phyloP scores from a whole-genome alignment of 23 tunicate genomes.

The Diplosoma virens region DNA sequence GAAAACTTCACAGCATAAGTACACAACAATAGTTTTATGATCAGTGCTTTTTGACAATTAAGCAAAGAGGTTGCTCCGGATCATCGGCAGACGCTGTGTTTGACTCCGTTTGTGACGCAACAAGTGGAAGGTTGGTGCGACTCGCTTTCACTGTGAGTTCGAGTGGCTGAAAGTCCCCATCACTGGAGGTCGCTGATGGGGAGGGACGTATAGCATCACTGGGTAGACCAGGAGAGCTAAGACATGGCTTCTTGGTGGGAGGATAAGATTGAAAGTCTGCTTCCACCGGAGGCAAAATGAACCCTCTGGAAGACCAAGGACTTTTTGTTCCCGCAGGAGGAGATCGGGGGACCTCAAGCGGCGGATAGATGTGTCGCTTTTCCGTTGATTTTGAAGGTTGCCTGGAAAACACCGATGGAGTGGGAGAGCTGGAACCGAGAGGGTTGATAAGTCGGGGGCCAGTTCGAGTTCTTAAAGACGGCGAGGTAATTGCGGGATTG shows the following conservation, averaged over 20 bases:
- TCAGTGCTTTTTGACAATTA: constrained; percentile 16
- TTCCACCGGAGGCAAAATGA: background rate
- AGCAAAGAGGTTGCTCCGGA: constrained; percentile 24
- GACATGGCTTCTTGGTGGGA: background rate
- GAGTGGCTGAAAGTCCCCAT: background rate
- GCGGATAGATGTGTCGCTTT: background rate
- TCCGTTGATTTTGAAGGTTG: background rate
- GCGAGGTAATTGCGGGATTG: background rate
- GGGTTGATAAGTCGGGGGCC: background rate
- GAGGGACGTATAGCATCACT: background rate
- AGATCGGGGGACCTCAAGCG: background rate
- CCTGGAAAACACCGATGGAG: background rate
- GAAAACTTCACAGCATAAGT: too few relatives aligned
- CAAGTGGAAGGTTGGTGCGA: background rate
- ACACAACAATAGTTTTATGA: too few relatives aligned
- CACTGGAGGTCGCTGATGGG: background rate
- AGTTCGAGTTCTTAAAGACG: background rate
- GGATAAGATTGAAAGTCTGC: background rate
- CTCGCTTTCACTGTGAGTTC: constrained; percentile 3
- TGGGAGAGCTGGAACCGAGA: background rate
- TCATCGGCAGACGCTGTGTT: background rate
- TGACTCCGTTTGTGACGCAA: too few relatives aligned
- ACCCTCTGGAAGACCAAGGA: constrained; percentile 55
- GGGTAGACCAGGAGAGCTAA: background rate
- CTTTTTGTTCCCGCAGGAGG: constrained; percentile 62